Base-by-base conservation (phyloP, 2,888 invertebrate genomes). In the Panzeria rudis region DNA sequence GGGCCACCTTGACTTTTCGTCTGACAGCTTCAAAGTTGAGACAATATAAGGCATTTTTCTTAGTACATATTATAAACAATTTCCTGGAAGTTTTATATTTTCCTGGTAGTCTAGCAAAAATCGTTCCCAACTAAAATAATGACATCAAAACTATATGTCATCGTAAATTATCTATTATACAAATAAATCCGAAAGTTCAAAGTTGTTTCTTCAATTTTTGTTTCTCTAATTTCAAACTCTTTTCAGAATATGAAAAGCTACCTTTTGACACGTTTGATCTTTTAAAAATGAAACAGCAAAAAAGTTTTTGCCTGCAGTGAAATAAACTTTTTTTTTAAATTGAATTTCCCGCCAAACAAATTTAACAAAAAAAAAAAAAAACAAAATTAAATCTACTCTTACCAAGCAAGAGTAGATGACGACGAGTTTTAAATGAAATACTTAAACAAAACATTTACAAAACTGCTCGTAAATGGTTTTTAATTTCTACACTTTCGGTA, bases 341-440 rank as follows among this genome's bases (percentile, higher is more conserved):
- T 82, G 69, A 82, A 78, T 82, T 78, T 82, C 62, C 73, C 78
- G 78, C 73, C 85, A 85, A 85, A 80, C 72, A 73, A 68, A 56
- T 73, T 68, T 41, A 29, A 47, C 29, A 23, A 9, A 68, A n/a
- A n/a, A n/a, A n/a, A n/a, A n/a, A n/a, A n/a, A n/a, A n/a, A 77
- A 75, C 29, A 52, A 59, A 50, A 50, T 77, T 47, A 68, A 68
- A 59, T 68, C 44, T 15, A 47, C 47, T 47, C n/a, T 8, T 7
- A 47, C 17, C 56, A 44, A 47, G n/a, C 29, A 5, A 15, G 56
- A n/a, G 13, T 20, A 66, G 17, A 76, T 3, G 38, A 13, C 11
- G 38, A 38, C 38, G 23, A 76, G 13, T 66, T 13, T 54, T 11
- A 44, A 56, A 56, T 41, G 25, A 29, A 69, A 61, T 20, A 25